These are phyloP conservation scores for Teleopsis dalmanni DNA, from an alignment of 1,140 invertebrate species.

Conservation along the genomic window DNA sequence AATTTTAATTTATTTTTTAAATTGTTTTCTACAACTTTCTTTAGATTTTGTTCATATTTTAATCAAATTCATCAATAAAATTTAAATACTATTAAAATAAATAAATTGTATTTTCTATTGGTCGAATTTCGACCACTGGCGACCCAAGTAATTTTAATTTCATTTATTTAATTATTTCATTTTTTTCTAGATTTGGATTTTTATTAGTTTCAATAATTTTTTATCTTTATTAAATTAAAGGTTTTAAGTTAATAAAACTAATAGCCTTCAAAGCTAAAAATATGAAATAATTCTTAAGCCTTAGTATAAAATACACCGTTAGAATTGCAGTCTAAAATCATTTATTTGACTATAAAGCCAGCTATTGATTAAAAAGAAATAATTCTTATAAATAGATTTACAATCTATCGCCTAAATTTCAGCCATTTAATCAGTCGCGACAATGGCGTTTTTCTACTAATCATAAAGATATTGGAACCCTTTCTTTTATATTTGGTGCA, in stretches of 20 bases:
- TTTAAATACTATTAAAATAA: too few relatives aligned
- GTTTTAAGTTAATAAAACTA: too few relatives aligned
- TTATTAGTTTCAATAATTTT: neutral
- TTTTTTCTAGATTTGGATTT: constrained; percentile 42
- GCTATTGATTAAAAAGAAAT: constrained; percentile 43
- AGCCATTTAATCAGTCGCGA: constrained; percentile 49
- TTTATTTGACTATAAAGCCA: constrained; percentile 48
- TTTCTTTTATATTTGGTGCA: constrained; percentile 56
- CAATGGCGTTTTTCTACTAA: constrained; percentile 61
- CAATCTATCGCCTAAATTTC: constrained; percentile 49
- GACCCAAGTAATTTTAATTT: too few relatives aligned
- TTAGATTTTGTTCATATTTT: too few relatives aligned
- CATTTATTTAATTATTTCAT: too few relatives aligned
- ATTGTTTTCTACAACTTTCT: too few relatives aligned
- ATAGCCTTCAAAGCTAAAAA: constrained; percentile 50
- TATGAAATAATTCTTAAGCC: constrained; percentile 47
- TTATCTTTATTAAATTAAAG: too few relatives aligned
- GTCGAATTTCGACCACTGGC: too few relatives aligned
- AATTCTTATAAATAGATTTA: constrained; percentile 50
- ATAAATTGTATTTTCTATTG: too few relatives aligned
- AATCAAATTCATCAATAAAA: too few relatives aligned
- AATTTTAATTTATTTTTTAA: too few relatives aligned
- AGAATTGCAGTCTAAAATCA: constrained; percentile 52
- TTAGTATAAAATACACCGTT: constrained; percentile 47
- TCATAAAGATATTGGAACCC: constrained; percentile 68